Base-by-base conservation (phyloP, 2,888 invertebrate species). In the Caenorhabditis angaria region DNA sequence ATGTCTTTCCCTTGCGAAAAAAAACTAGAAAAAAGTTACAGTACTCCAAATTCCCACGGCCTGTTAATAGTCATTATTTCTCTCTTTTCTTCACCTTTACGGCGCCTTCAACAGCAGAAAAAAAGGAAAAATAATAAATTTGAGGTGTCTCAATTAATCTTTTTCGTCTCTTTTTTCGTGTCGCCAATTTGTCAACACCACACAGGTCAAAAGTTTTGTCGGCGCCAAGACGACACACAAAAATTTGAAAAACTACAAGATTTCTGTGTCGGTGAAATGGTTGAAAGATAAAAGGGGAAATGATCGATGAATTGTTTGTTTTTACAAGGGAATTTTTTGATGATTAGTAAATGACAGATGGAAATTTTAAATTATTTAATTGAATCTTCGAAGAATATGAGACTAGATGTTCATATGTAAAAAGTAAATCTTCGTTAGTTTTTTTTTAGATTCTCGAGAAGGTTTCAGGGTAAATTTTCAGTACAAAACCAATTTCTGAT, bases 101-200 rank as follows among this genome's bases (percentile, higher is more conserved):
- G 41, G 41, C 41, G 41, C 41, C 41, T 18, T 41, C 5, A 41
- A 18, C 41, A 12, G 10, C 14, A 2, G 10, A n/a, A n/a, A n/a
- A n/a, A n/a, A n/a, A n/a, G n/a, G n/a, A n/a, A 14, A 41, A 41
- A 41, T 41, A 41, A 41, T 41, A 10, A 41, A 41, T 41, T 41
- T 12, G 32, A 12, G 5, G 32, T 10, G 10, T 2, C 2, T 41
- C 41, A 41, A 41, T 41, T 41, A 18, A 14, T 41, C 41, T 41
- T 41, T 41, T 41, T 41, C 2, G 10, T 14, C 12, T 32, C 12
- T 12, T 32, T 5, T 32, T 5, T 32, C 32, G 41, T 41, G 41
- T 41, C 41, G 41, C 41, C 41, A 41, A 41, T 41, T 41, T 41
- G 41, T 41, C 41, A 41, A 18, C 41, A 41, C 41, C 41, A 41